Percentiles rank a stretch among this genome's conserved stretches.
Evolutionary conservation across 1,140 invertebrate genomes (phyloP).

Genomic region (Neodiprion fabricii): DNA sequence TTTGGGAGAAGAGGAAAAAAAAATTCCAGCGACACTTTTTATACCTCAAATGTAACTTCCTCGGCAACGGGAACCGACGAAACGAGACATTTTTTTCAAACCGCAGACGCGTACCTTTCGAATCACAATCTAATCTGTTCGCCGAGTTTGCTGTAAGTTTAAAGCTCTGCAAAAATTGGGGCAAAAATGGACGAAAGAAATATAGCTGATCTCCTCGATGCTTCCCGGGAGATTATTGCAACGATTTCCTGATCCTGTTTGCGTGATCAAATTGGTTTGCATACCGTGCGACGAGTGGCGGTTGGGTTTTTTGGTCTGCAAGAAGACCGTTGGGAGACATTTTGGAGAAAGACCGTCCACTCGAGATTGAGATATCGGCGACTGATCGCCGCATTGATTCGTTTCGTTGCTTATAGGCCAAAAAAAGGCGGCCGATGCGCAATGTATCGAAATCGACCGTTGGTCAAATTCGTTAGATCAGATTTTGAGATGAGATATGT

Average conservation of each 20-base stretch:
- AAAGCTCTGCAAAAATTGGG: too few species aligned
- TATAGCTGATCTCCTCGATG: background rate
- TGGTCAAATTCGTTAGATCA: background rate
- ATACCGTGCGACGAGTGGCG: background rate
- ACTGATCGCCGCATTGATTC: background rate
- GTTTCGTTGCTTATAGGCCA: background rate
- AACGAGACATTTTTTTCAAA: too few species aligned
- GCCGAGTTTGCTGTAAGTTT: too few species aligned
- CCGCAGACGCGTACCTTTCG: too few species aligned
- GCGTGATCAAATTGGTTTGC: background rate
- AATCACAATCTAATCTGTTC: too few species aligned
- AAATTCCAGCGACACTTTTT: too few species aligned
- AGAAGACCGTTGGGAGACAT: background rate
- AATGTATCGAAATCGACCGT: background rate
- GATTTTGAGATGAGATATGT: background rate
- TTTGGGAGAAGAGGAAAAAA: too few species aligned
- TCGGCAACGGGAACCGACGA: too few species aligned
- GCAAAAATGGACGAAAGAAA: too few species aligned
- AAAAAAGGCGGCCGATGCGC: background rate
- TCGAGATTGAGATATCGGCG: constrained; percentile 2
- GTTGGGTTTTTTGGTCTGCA: background rate
- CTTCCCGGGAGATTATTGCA: background rate
- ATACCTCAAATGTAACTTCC: too few species aligned
- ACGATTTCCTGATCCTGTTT: background rate
- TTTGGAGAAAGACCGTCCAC: background rate